These are phyloP conservation scores for Drosophila borealis DNA, from an alignment of 2,888 invertebrate species.

Conservation along the genomic window DNA sequence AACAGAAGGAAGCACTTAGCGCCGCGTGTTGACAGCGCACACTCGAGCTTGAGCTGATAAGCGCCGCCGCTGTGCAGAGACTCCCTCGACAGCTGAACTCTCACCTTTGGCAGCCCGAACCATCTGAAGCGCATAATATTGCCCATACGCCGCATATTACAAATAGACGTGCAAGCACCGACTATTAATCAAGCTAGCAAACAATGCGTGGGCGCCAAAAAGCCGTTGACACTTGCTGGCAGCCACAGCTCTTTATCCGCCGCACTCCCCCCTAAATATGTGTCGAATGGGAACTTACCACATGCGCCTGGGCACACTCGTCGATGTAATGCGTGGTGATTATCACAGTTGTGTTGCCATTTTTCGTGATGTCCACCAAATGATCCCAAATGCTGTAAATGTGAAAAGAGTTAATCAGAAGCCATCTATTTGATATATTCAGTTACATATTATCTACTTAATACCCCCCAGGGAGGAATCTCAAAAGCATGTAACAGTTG, in stretches of 20 bases:
- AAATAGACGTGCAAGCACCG: constrained; percentile 62
- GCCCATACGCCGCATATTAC: constrained; percentile 78
- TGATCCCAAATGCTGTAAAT: constrained; percentile 92
- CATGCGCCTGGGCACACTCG: constrained; percentile 92
- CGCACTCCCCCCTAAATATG: not conserved
- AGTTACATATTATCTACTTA: not conserved
- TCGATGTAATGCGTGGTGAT: constrained; percentile 96
- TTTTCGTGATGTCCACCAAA: constrained; percentile 91
- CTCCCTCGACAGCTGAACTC: constrained; percentile 68
- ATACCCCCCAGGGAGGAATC: not conserved
- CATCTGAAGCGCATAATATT: constrained; percentile 60
- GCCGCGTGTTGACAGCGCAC: constrained; percentile 71
- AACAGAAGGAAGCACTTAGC: constrained; percentile 75
- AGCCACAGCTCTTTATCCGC: not conserved
- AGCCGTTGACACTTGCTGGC: constrained; percentile 66
- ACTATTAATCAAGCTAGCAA: constrained; percentile 72
- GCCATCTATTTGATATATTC: constrained; percentile 14
- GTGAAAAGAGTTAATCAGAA: constrained; percentile 39
- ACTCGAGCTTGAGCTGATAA: constrained; percentile 67
- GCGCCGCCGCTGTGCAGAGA: constrained; percentile 36
- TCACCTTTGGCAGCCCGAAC: constrained; percentile 60
- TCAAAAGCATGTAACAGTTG: no score
- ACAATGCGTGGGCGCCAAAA: constrained; percentile 75
- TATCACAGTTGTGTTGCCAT: constrained; percentile 91
- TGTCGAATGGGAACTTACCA: constrained; percentile 86